Evolutionary conservation across 2,113 vertebrate species (phyloP).

Genomic region (Antennarius striatus): DNA sequence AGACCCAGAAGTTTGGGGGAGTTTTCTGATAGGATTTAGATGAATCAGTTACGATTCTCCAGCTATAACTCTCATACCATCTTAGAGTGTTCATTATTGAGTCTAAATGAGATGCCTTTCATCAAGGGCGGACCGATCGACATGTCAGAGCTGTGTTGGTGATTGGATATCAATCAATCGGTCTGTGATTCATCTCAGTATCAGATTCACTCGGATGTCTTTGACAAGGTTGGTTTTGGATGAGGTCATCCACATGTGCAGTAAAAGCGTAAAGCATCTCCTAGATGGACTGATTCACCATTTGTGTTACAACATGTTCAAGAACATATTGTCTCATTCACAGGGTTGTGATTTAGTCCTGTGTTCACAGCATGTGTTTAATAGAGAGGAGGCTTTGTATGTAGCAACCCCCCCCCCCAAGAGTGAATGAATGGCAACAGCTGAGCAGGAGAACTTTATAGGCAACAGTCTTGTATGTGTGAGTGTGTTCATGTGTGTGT

Average conservation of each 20-base stretch:
- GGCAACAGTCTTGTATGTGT: constrained; percentile 45
- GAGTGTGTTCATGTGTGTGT: constrained; percentile 28
- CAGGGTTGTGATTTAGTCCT: constrained; percentile 17
- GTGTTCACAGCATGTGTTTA: constrained; percentile 10
- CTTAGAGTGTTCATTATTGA: not conserved
- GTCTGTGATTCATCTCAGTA: constrained; percentile 38
- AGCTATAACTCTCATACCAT: not conserved
- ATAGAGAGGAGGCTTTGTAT: constrained; percentile 32
- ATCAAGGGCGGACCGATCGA: constrained; percentile 8
- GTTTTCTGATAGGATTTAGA: constrained; percentile 23
- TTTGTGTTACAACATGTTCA: constrained; percentile 15
- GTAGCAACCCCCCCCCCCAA: constrained; percentile 47
- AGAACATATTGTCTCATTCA: constrained; percentile 10
- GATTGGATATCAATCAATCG: constrained; percentile 41
- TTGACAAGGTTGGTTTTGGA: constrained; percentile 36
- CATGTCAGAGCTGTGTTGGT: not conserved
- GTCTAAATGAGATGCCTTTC: not conserved
- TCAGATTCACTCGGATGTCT: constrained; percentile 38
- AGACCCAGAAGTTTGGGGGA: constrained; percentile 28
- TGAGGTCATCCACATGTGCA: constrained; percentile 37
- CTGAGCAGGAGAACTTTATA: constrained; percentile 80
- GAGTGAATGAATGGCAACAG: constrained; percentile 80
- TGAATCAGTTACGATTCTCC: not conserved
- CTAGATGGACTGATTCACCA: constrained; percentile 15
- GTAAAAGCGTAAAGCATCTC: constrained; percentile 36